Base-by-base conservation (phyloP, 2,797 vertebrate genomes). In the Pteronotus mesoamericanus region DNA sequence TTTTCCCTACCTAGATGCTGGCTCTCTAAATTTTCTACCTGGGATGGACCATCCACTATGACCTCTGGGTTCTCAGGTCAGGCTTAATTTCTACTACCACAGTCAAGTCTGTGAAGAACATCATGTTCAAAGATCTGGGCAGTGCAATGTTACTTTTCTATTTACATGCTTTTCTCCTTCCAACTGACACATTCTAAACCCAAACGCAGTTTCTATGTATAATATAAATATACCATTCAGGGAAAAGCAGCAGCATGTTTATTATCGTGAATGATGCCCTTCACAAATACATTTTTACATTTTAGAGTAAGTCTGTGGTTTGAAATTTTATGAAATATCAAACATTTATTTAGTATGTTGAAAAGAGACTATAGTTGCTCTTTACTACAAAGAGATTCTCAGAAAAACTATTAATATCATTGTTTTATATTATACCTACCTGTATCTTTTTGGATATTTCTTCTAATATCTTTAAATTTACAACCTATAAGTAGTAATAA, bases 401-500 rank as follows among this genome's bases (percentile, higher is more conserved):
- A 95, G n/a, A 85, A 44, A 83, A 74, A 24, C 14, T 46, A n/a
- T 75, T 64, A 84, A 69, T 74, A n/a, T 55, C 66, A 22, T 68
- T 94, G 18, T 96, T 42, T 91, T 32, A 68, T 71, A 61, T 87
- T 89, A 94, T 1, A 98, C 98, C 98, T 98, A 99, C 99, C 99
- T 88, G 99, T 90, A 94, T 99, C 99, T 97, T 98, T 99, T 57
- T 99, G 99, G 94, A 99, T 98, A 97, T 99, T 99, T 98, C 99
- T 99, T 97, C 99, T 99, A 85, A 99, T 86, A 87, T 99, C 99
- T 98, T 99, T 99, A 98, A 99, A 99, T 97, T 98, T 99, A 98
- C 99, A 99, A 89, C 99, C 99, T 99, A 97, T 15, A 98, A 89
- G 74, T 84, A 88, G 39, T 48, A 86, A 97, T 75, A 96, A 97